These are phyloP conservation scores for Pimpla rufipes DNA, from an alignment of 2,888 invertebrate genomes.

Conservation along the genomic window DNA sequence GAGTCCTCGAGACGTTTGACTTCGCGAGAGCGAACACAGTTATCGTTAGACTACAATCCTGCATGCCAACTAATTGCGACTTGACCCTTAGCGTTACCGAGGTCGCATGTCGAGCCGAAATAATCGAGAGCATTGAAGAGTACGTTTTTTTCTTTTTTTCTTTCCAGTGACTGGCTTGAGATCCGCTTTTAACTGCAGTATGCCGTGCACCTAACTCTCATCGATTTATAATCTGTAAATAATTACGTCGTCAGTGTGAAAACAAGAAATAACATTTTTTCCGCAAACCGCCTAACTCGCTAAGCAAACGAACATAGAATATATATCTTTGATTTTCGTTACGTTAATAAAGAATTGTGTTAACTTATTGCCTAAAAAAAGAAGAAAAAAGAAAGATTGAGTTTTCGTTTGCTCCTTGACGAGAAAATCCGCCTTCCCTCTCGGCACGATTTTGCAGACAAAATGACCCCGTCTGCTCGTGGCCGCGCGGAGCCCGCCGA, in stretches of 20 bases:
- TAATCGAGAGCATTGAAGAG: slow-evolving; percentile 46
- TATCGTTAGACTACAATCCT: slow-evolving; percentile 12
- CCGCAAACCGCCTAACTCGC: slow-evolving; percentile 27
- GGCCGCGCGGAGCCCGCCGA: slow-evolving; percentile 51
- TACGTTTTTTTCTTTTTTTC: slow-evolving; percentile 70
- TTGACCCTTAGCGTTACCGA: slow-evolving; percentile 7
- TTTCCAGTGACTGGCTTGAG: slow-evolving; percentile 84
- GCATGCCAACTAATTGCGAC: slow-evolving; percentile 21
- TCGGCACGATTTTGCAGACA: slow-evolving; percentile 69
- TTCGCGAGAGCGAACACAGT: background rate
- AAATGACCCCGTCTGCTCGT: slow-evolving; percentile 70
- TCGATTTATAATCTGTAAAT: slow-evolving; percentile 61
- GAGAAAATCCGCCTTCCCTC: slow-evolving; percentile 15
- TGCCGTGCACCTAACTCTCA: slow-evolving; percentile 78
- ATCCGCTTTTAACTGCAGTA: slow-evolving; percentile 84
- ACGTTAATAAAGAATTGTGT: slow-evolving; percentile 28
- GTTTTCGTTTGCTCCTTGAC: slow-evolving; percentile 7
- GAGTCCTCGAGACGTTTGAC: background rate
- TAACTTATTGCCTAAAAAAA: slow-evolving; percentile 16
- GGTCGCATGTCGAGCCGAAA: slow-evolving; percentile 1
- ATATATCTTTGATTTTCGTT: slow-evolving; percentile 8
- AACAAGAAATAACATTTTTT: slow-evolving; percentile 46
- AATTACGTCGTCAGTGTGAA: slow-evolving; percentile 56
- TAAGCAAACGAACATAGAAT: background rate
- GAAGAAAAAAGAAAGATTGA: background rate